Conservation (phyloP, 1,140 invertebrate genomes). For the Formica exsecta region DNA sequence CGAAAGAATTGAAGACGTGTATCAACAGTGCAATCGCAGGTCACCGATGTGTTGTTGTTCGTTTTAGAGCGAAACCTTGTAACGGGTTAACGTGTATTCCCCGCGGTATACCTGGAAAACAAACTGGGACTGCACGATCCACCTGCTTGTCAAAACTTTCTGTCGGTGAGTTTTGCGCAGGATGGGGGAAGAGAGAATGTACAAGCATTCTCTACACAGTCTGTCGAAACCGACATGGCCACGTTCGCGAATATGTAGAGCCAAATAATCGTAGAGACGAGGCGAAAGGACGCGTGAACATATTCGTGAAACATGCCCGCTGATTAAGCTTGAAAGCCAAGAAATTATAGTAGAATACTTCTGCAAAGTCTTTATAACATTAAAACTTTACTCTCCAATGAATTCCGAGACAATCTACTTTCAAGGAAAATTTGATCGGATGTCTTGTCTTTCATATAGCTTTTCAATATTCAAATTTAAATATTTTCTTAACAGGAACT, state of each 20-base stretch:
- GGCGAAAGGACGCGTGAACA: slow-evolving; percentile 14
- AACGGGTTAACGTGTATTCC: slow-evolving; percentile 68
- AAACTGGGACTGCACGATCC: slow-evolving; percentile 46
- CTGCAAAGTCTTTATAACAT: slow-evolving; percentile 17
- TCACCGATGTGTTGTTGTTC: slow-evolving; percentile 53
- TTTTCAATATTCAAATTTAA: slow-evolving; percentile 21
- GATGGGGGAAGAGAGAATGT: neutral
- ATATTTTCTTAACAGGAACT: slow-evolving; percentile 35
- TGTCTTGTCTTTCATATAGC: neutral
- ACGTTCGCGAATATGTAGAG: slow-evolving; percentile 12
- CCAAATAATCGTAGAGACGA: slow-evolving; percentile 5
- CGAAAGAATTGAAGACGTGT: slow-evolving; percentile 18
- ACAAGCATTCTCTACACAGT: neutral
- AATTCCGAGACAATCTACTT: slow-evolving; percentile 10
- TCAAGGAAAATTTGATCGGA: slow-evolving; percentile 14
- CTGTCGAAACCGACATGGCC: slow-evolving; percentile 14
- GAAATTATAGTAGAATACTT: slow-evolving; percentile 32
- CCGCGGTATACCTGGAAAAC: slow-evolving; percentile 36
- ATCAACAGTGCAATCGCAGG: slow-evolving; percentile 17
- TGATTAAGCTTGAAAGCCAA: slow-evolving; percentile 5
- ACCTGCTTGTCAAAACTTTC: slow-evolving; percentile 65
- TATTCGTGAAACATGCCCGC: slow-evolving; percentile 25
- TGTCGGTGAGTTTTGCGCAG: slow-evolving; percentile 9
- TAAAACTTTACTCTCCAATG: slow-evolving; percentile 22
- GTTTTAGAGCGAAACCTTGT: slow-evolving; percentile 71